Percentiles rank a stretch among this genome's conserved stretches.
phyloP scores from a whole-genome alignment of 2,113 vertebrate genomes.

The Catagonus wagneri region DNA sequence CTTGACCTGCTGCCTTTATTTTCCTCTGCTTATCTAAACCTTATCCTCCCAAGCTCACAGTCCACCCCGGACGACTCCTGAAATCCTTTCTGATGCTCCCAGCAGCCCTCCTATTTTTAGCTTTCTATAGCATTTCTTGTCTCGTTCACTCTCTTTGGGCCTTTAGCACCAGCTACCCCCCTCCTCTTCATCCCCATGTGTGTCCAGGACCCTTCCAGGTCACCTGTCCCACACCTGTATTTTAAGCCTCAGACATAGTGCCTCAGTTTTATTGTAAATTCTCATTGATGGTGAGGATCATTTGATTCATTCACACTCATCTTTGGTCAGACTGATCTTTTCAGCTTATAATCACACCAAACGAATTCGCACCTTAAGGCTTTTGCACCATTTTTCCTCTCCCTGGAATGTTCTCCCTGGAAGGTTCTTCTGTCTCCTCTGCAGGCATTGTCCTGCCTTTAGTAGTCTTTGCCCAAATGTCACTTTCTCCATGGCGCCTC shows the following conservation, averaged over 20 bases:
- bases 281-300: background rate
- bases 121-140: background rate
- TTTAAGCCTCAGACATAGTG: background rate
- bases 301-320: background rate
- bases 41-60: background rate
- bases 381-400: background rate
- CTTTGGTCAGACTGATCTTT: background rate
- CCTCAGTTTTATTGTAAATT: background rate
- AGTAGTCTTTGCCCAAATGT: background rate
- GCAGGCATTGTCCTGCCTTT: background rate
- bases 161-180: background rate
- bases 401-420: background rate
- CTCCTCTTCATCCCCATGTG: background rate
- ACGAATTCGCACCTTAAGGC: background rate
- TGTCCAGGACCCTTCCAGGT: rapidly evolving
- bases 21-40: background rate
- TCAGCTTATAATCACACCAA: background rate
- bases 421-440: background rate
- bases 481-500: background rate
- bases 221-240: background rate
- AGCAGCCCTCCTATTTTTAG: background rate
- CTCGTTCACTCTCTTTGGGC: background rate
- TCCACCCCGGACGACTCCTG: background rate
- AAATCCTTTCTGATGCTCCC: background rate
- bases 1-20: background rate